A percentile compares a stretch with the other conserved stretches of the same genome.
phyloP scores from a whole-genome alignment of 1,140 invertebrate genomes.

The Schlechtendalia chinensis region DNA sequence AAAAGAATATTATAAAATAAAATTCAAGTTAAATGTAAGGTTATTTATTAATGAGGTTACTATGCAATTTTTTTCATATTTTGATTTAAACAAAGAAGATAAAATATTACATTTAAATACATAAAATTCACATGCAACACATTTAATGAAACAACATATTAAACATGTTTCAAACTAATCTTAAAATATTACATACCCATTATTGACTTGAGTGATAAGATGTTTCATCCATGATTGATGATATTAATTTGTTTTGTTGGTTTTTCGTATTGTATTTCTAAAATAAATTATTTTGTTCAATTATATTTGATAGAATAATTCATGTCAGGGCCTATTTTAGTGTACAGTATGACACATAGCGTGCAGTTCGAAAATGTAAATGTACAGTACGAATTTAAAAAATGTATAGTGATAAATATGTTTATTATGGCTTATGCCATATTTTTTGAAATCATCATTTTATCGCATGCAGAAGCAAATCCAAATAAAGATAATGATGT shows the following conservation, averaged over 20 bases:
- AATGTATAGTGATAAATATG: too few species aligned
- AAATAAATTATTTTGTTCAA: background rate
- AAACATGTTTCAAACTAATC: too few species aligned
- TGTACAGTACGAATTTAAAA: too few species aligned
- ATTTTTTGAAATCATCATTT: too few species aligned
- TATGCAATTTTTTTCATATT: background rate
- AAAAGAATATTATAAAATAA: background rate
- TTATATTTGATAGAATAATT: background rate
- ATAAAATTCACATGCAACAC: background rate
- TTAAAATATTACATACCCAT: background rate
- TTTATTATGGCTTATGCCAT: too few species aligned
- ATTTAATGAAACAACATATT: background rate
- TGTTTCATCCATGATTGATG: background rate
- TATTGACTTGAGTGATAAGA: background rate
- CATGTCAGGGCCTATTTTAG: too few species aligned
- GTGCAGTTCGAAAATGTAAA: too few species aligned
- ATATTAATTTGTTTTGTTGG: background rate
- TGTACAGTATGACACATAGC: too few species aligned
- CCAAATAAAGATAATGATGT: too few species aligned
- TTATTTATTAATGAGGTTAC: background rate
- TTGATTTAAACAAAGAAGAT: background rate
- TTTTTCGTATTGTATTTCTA: background rate
- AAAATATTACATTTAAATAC: background rate
- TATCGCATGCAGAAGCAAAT: too few species aligned
- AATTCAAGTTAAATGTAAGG: background rate